Conservation (phyloP, 2,797 vertebrate species). For the Novumbra hubbsi region DNA sequence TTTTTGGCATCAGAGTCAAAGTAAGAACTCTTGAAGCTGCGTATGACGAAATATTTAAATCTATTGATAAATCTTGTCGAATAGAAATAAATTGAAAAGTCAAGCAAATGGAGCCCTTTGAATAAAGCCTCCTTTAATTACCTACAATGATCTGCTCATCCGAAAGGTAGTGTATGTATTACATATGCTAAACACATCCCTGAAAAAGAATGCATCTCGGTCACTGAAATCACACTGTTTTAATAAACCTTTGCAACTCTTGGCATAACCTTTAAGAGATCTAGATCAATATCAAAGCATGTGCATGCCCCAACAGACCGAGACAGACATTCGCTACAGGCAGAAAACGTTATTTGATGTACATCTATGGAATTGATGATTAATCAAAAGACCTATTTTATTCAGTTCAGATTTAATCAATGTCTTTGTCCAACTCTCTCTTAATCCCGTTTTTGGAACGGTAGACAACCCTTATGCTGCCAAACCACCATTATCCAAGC, state of each 20-base stretch:
- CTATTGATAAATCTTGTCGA: no score
- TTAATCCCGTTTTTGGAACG: no score
- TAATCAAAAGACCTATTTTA: background rate
- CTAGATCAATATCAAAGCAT: background rate
- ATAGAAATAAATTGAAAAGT: no score
- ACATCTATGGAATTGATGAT: background rate
- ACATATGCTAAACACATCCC: background rate
- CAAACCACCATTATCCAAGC: conserved; percentile 9
- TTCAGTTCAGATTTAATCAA: background rate
- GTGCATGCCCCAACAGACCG: background rate
- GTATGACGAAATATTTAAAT: no score
- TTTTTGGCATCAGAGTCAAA: no score
- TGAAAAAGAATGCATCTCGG: background rate
- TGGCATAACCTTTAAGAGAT: background rate
- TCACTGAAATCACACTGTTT: background rate
- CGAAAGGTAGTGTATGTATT: background rate
- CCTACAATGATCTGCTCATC: background rate
- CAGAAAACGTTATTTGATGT: background rate
- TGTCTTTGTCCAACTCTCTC: no score
- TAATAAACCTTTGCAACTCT: no score
- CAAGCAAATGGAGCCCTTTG: background rate
- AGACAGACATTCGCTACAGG: background rate
- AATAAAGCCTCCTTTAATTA: conserved; percentile 10
- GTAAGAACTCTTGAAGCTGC: no score
- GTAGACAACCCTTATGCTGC: background rate